Evolutionary conservation across 2,797 vertebrate species (phyloP).

Genomic region (Semotilus atromaculatus): DNA sequence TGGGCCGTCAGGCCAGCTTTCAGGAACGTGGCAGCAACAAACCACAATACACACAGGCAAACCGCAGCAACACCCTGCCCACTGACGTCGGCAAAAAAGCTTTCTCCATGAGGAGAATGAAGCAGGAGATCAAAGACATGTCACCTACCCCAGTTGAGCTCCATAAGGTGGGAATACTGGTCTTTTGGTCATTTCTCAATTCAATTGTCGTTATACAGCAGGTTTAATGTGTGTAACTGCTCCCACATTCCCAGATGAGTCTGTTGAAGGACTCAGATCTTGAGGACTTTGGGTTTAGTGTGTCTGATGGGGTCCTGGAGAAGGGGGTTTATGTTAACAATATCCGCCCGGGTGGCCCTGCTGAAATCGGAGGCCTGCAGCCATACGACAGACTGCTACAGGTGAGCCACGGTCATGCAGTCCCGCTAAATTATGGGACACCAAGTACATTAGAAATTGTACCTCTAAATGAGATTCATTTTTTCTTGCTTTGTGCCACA

Average conservation of each 20-base stretch:
- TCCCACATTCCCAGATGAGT: constrained; percentile 76
- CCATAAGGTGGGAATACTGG: constrained; percentile 85
- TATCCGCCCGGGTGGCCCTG: constrained; percentile 89
- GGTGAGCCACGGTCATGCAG: constrained; percentile 72
- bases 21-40: constrained; percentile 90
- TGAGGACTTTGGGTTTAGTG: constrained; percentile 98
- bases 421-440: background rate
- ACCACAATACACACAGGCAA: constrained; percentile 86
- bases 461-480: constrained; percentile 1
- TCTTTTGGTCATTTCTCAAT: background rate
- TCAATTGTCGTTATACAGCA: background rate
- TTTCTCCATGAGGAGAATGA: constrained; percentile 93
- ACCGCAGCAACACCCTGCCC: constrained; percentile 95
- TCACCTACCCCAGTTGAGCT: constrained; percentile 96
- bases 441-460: background rate
- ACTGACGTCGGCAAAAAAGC: constrained; percentile 92
- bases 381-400: constrained; percentile 93
- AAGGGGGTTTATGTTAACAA: constrained; percentile 97
- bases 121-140: constrained; percentile 95
- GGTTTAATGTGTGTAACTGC: background rate
- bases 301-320: constrained; percentile 93
- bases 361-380: constrained; percentile 87
- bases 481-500: constrained; percentile 62
- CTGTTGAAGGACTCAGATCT: constrained; percentile 86
- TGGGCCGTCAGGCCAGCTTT: constrained; percentile 96